Percentiles rank a stretch among this genome's conserved stretches.
Conservation (phyloP, 2,113 vertebrate genomes). For the Rhinogobius similis region DNA sequence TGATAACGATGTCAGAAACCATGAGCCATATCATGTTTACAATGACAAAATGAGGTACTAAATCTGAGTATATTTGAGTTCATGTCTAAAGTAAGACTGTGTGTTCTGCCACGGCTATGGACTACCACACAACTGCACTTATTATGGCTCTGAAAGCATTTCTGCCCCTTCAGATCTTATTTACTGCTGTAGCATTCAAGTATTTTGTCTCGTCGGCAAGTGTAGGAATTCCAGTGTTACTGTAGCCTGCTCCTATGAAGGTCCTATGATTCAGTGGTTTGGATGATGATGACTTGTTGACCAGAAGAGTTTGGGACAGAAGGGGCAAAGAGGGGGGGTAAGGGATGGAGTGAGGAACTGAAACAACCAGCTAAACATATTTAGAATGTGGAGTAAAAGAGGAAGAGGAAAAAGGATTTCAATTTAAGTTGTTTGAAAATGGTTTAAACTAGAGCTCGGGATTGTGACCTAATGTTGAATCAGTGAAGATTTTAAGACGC, state of each 20-base stretch:
- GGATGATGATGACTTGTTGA: constrained; percentile 6
- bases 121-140: neutral
- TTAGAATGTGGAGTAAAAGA: constrained; percentile 8
- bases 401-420: constrained; percentile 8
- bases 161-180: constrained; percentile 30
- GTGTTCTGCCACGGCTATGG: constrained; percentile 9
- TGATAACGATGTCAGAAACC: constrained; percentile 2
- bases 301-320: constrained; percentile 31
- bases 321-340: constrained; percentile 14
- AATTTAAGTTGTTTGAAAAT: neutral
- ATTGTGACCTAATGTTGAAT: no score
- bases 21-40: constrained; percentile 42
- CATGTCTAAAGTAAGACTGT: constrained; percentile 4
- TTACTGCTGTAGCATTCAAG: constrained; percentile 42
- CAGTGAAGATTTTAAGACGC: no score
- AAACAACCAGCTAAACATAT: constrained; percentile 3
- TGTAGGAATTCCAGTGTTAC: constrained; percentile 43
- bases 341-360: constrained; percentile 53
- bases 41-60: neutral
- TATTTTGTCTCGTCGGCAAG: constrained; percentile 36
- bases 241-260: constrained; percentile 61
- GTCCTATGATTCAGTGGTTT: constrained; percentile 36
- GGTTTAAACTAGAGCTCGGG: constrained; percentile 4
- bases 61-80: neutral
- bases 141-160: constrained; percentile 27